These are phyloP conservation scores for Caenorhabditis zanzibari DNA, from an alignment of 2,888 invertebrate genomes.

Conservation along the genomic window DNA sequence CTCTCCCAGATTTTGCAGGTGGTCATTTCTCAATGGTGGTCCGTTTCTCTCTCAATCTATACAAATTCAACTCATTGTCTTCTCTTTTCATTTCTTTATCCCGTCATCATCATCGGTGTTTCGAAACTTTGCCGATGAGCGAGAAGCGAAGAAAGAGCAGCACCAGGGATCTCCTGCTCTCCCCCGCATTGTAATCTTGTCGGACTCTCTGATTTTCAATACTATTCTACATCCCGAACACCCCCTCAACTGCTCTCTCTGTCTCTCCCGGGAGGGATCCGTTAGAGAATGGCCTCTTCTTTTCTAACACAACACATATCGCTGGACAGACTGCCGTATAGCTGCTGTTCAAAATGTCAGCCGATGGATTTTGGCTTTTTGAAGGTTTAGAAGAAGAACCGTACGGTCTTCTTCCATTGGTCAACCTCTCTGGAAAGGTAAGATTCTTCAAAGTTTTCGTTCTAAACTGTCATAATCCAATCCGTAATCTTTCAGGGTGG, in stretches of 20 bases:
- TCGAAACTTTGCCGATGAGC: constrained; percentile 50
- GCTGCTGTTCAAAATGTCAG: constrained; percentile 59
- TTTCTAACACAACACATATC: constrained; percentile 45
- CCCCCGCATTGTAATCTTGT: constrained; percentile 61
- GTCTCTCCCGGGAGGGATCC: constrained; percentile 37
- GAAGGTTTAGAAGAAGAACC: constrained; percentile 83
- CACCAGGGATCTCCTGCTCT: constrained; percentile 11
- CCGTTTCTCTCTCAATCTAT: constrained; percentile 33
- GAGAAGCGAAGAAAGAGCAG: background rate
- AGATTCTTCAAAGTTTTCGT: background rate
- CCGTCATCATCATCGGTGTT: constrained; percentile 61
- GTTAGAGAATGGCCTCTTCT: constrained; percentile 53
- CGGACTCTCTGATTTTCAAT: constrained; percentile 28
- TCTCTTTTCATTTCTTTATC: constrained; percentile 8
- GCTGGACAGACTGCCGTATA: constrained; percentile 53
- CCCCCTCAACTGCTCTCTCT: constrained; percentile 62
- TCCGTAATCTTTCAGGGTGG: constrained; percentile 66
- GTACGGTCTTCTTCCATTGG: constrained; percentile 82
- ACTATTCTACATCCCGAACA: constrained; percentile 44
- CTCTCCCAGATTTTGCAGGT: constrained; percentile 1
- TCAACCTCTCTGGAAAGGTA: constrained; percentile 80
- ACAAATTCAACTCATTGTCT: constrained; percentile 54
- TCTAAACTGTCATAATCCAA: background rate
- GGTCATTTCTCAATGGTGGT: constrained; percentile 25
- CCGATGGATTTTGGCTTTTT: constrained; percentile 83